phyloP scores from a whole-genome alignment of 2,797 vertebrate genomes.

The Apogon hyalosoma region DNA sequence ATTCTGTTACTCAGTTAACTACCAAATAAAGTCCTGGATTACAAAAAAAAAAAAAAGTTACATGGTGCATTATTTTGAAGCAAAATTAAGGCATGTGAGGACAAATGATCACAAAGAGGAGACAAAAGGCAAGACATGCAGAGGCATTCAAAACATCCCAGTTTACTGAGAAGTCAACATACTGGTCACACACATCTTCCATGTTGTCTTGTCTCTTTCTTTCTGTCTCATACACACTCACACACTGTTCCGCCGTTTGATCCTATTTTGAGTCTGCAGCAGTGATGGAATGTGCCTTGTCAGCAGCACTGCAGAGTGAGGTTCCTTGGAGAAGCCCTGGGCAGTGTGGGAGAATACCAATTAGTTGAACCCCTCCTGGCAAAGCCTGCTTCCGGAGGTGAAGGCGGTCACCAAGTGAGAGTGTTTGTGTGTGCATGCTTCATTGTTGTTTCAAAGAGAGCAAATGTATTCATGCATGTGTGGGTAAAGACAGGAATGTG shows the following conservation, averaged over 20 bases:
- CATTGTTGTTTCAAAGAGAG: conserved; percentile 3
- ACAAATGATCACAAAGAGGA: background rate
- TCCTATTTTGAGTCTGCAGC: conserved; percentile 81
- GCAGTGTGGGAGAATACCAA: conserved; percentile 83
- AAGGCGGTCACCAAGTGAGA: conserved; percentile 43
- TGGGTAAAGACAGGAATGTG: conserved; percentile 6
- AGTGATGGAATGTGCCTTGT: conserved; percentile 78
- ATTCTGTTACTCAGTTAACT: conserved; percentile 16
- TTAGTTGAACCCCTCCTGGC: conserved; percentile 66
- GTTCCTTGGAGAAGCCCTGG: conserved; percentile 79
- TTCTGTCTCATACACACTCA: conserved; percentile 36
- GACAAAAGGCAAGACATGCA: conserved; percentile 12
- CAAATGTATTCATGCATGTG: background rate
- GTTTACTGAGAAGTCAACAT: conserved; percentile 37
- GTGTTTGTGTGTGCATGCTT: background rate
- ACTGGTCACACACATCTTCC: conserved; percentile 47
- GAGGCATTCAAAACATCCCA: conserved; percentile 24
- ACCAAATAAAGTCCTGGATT: conserved; percentile 18
- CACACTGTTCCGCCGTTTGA: conserved; percentile 67
- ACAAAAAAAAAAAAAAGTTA: conserved; percentile 6
- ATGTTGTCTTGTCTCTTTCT: conserved; percentile 1
- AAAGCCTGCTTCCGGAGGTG: conserved; percentile 40
- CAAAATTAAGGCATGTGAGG: conserved; percentile 7
- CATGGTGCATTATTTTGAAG: conserved; percentile 11
- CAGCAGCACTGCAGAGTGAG: conserved; percentile 79